phyloP scores from a whole-genome alignment of 2,113 vertebrate species.

The Sisor rabdophorus region DNA sequence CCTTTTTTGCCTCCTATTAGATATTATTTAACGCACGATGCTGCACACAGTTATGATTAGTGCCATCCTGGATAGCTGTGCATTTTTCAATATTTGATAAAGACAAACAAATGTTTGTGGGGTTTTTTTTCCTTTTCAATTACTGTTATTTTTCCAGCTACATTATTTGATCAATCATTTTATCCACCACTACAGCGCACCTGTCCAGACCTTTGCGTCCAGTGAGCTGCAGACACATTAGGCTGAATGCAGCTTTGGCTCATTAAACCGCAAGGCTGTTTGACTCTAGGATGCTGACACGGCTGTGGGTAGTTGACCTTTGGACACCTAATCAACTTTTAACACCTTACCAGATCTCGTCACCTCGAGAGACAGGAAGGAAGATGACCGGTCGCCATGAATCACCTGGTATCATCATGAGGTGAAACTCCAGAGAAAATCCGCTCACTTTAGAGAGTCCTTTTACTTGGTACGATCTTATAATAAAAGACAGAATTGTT shows the following conservation, averaged over 20 bases:
- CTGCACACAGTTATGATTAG: conserved; percentile 20
- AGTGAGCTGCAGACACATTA: conserved; percentile 42
- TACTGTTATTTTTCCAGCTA: conserved; percentile 29
- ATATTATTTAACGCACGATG: conserved; percentile 42
- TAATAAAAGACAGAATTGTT: conserved; percentile 30
- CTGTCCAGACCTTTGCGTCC: conserved; percentile 29
- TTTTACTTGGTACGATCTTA: conserved; percentile 2
- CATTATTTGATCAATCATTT: conserved; percentile 37
- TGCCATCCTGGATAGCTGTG: conserved; percentile 11
- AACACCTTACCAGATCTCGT: conserved; percentile 64
- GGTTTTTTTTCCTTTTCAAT: conserved; percentile 39
- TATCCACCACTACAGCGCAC: conserved; percentile 6
- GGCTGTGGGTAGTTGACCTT: conserved; percentile 71
- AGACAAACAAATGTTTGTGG: conserved; percentile 16
- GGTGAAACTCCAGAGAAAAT: conserved; percentile 31
- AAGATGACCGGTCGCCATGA: conserved; percentile 35
- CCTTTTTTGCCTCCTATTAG: conserved; percentile 47
- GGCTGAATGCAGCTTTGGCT: conserved; percentile 58
- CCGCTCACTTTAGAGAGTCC: conserved; percentile 4
- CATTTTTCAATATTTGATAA: conserved; percentile 39
- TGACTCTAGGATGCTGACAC: conserved; percentile 66
- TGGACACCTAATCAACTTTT: conserved; percentile 78
- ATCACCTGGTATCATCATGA: conserved; percentile 24
- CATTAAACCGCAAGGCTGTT: conserved; percentile 64
- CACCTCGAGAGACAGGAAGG: conserved; percentile 34